Evolutionary conservation across 2,113 vertebrate genomes (phyloP).

Genomic region (Muscicapa adusta): DNA sequence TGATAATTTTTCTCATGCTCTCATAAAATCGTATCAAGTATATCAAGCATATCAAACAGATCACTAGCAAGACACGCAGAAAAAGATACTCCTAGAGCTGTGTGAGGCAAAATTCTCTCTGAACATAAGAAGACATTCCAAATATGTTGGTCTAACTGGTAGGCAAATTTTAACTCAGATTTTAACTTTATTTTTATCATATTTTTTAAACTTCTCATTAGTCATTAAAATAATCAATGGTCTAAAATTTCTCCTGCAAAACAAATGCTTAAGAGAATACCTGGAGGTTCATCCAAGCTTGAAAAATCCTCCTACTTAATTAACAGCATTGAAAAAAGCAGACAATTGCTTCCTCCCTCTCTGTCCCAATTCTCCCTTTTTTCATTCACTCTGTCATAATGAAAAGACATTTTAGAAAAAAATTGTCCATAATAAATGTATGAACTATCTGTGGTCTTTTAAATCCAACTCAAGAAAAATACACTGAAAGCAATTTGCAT

Average conservation of each 20-base stretch:
- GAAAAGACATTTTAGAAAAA: background rate
- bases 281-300: background rate
- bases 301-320: slow-evolving; percentile 9
- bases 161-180: background rate
- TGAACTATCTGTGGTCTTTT: background rate
- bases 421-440: background rate
- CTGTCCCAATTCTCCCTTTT: background rate
- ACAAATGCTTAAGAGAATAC: background rate
- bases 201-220: background rate
- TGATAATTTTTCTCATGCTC: background rate
- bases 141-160: background rate
- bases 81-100: background rate
- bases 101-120: background rate
- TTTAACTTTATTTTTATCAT: background rate
- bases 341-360: background rate
- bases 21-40: background rate
- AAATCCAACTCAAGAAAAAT: slow-evolving; percentile 11
- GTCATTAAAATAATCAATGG: background rate
- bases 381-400: background rate
- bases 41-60: background rate
- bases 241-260: background rate
- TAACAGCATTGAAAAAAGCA: background rate
- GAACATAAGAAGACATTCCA: background rate
- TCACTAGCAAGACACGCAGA: background rate
- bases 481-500: background rate